A percentile compares a stretch with the other conserved stretches of the same genome.
Evolutionary conservation across 1,140 invertebrate genomes (phyloP).

Genomic region (Pogonus chalceus): DNA sequence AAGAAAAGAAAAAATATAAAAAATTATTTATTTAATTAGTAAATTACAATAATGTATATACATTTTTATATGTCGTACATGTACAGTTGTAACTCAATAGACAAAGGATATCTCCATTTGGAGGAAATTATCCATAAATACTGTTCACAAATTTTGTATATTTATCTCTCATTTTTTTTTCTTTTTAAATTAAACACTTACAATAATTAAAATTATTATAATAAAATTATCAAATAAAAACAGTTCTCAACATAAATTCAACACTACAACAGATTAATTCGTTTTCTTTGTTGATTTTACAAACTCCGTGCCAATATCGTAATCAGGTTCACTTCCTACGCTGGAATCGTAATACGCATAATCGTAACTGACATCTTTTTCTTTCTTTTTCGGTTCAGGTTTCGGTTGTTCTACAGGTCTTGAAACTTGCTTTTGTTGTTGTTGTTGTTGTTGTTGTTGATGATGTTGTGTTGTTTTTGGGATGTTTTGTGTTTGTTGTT

Average conservation of each 20-base stretch:
- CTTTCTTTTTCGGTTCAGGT: slow-evolving; percentile 27
- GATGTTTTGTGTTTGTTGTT: slow-evolving; percentile 12
- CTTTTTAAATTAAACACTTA: slow-evolving; percentile 4
- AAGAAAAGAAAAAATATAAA: too few relatives aligned
- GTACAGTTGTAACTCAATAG: not conserved
- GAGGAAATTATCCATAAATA: not conserved
- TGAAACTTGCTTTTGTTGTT: too few relatives aligned
- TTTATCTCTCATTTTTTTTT: too few relatives aligned
- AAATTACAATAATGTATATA: slow-evolving; percentile 1
- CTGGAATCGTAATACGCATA: slow-evolving; percentile 54
- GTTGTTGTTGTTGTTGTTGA: slow-evolving; percentile 22
- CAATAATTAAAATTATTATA: not conserved
- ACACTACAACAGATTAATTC: slow-evolving; percentile 14
- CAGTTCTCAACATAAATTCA: slow-evolving; percentile 1
- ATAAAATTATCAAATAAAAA: slow-evolving; percentile 4
- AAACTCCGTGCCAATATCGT: slow-evolving; percentile 32
- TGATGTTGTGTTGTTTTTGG: slow-evolving; percentile 22
- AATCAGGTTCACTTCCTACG: slow-evolving; percentile 26
- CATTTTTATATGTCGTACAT: not conserved
- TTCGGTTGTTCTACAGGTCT: slow-evolving; percentile 23
- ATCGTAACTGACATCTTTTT: slow-evolving; percentile 53
- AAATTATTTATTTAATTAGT: slow-evolving; percentile 2
- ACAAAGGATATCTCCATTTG: not conserved
- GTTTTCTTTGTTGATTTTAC: slow-evolving; percentile 23
- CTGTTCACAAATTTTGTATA: too few relatives aligned